Conservation (phyloP, 1,140 invertebrate species). For the Drosophila equinoxialis region DNA sequence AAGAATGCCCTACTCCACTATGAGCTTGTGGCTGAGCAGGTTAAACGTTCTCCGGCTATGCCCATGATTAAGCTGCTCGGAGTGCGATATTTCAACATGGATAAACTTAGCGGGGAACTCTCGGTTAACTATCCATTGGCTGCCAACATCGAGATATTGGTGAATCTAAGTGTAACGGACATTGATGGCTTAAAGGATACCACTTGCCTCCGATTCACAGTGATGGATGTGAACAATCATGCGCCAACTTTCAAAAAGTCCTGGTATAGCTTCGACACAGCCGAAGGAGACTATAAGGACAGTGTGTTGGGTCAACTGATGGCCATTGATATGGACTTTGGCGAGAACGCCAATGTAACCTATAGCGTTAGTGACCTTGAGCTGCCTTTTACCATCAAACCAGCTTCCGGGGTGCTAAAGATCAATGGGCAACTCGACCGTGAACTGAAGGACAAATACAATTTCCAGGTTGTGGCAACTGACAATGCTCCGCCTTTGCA, state of each 20-base stretch:
- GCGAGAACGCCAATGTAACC: constrained; percentile 89
- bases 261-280: constrained; percentile 92
- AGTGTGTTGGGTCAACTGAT: constrained; percentile 89
- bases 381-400: constrained; percentile 89
- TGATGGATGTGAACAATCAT: constrained; percentile 94
- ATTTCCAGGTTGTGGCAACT: constrained; percentile 89
- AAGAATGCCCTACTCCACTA: constrained; percentile 91
- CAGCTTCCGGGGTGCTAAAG: constrained; percentile 89
- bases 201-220: constrained; percentile 87
- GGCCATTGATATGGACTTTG: constrained; percentile 90
- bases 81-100: constrained; percentile 89
- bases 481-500: constrained; percentile 87
- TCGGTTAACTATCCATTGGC: constrained; percentile 89
- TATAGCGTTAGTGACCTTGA: constrained; percentile 88
- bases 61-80: constrained; percentile 83
- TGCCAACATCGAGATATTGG: constrained; percentile 89
- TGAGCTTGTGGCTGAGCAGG: constrained; percentile 87
- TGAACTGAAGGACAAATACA: constrained; percentile 89
- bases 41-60: constrained; percentile 83
- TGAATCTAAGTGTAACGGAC: constrained; percentile 91
- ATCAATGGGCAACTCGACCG: constrained; percentile 91
- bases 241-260: constrained; percentile 91
- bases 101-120: constrained; percentile 89
- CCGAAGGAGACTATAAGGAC: constrained; percentile 90
- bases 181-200: constrained; percentile 88